Conservation (phyloP, 2,888 invertebrate species). For the Neocrepidodera transversa region DNA sequence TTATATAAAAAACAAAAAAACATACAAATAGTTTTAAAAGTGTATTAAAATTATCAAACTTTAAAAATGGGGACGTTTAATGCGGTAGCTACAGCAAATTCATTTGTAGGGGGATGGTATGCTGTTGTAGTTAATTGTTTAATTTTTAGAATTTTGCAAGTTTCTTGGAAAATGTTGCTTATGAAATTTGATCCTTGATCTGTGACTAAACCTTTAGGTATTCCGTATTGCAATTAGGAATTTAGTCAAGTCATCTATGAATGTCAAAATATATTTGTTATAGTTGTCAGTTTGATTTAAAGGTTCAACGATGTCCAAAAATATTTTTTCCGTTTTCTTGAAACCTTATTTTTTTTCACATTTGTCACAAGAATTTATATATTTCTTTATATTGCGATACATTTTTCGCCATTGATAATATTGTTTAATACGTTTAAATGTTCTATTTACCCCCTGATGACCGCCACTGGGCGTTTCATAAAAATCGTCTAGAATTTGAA, state of each 20-base stretch:
- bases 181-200: slow-evolving; percentile 47
- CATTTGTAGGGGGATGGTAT: slow-evolving; percentile 49
- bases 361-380: too few relatives aligned
- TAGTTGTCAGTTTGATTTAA: slow-evolving; percentile 37
- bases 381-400: too few relatives aligned
- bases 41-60: too few relatives aligned
- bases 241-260: slow-evolving; percentile 44
- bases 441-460: slow-evolving; percentile 41
- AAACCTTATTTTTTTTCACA: too few relatives aligned
- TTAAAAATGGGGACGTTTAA: too few relatives aligned
- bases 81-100: too few relatives aligned
- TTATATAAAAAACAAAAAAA: too few relatives aligned
- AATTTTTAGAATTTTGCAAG: slow-evolving; percentile 43
- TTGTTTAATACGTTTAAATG: too few relatives aligned
- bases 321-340: slow-evolving; percentile 29
- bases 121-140: slow-evolving; percentile 43
- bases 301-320: slow-evolving; percentile 48
- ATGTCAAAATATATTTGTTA: slow-evolving; percentile 48
- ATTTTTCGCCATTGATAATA: too few relatives aligned
- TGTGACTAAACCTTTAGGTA: slow-evolving; percentile 45
- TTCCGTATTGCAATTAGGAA: slow-evolving; percentile 48
- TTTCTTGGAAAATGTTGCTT: slow-evolving; percentile 42
- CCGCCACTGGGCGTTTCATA: slow-evolving; percentile 42
- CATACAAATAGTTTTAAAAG: too few relatives aligned
- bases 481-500: slow-evolving; percentile 19